Evolutionary conservation across 2,113 vertebrate species (phyloP).

Genomic region (Dasyornis broadbenti): DNA sequence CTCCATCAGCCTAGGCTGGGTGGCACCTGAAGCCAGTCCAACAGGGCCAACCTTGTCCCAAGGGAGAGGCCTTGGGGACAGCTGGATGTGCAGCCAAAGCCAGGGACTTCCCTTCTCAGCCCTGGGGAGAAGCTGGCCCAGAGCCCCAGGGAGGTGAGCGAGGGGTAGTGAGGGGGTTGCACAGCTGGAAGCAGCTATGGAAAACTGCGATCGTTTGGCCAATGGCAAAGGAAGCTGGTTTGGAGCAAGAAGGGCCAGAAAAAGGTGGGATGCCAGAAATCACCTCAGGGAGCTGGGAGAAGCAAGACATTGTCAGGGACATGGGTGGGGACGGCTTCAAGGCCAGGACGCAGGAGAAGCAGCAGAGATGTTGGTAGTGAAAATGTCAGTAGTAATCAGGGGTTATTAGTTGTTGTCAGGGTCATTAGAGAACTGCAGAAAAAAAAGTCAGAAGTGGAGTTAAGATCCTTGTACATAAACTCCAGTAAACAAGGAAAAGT

Average conservation of each 20-base stretch:
- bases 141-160: too few relatives aligned
- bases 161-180: rapidly evolving
- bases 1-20: neutral
- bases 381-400: neutral
- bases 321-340: neutral
- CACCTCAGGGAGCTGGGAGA: neutral
- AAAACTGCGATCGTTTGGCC: rapidly evolving
- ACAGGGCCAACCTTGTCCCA: neutral
- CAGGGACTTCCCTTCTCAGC: neutral
- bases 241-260: neutral
- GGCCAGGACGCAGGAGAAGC: neutral
- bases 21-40: neutral
- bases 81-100: rapidly evolving
- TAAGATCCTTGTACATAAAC: rapidly evolving
- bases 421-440: neutral
- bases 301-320: neutral
- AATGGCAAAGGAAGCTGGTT: neutral
- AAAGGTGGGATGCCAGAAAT: neutral
- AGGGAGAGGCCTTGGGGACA: neutral
- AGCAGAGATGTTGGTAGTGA: neutral
- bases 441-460: neutral
- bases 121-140: rapidly evolving
- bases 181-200: neutral
- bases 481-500: neutral
- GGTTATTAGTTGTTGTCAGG: neutral